Base-by-base conservation (phyloP, 2,888 invertebrate genomes). In the Ceratothoa steindachneri region DNA sequence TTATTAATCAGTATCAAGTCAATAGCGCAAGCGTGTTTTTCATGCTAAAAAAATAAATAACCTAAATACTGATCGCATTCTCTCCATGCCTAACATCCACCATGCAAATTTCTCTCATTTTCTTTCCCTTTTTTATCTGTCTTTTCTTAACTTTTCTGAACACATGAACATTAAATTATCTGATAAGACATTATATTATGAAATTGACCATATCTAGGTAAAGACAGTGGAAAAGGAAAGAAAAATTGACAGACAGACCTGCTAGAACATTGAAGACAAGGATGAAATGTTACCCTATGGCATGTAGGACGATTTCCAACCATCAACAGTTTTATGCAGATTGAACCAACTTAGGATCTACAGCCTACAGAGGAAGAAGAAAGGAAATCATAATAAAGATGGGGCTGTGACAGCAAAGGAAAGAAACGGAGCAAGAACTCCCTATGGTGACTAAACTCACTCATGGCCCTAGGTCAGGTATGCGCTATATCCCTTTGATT, bases 291-390 rank as follows among this genome's bases (percentile, higher is more conserved):
- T 74, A 74, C 74, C 74, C 70, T 74, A 71, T 74, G 70, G 31
- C n/a, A 19, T 29, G 27, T 51, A 67, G 51, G 72, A 75, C 69
- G 60, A 60, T 60, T 75, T 72, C 67, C 67, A 67, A 71, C 55
- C 76, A 72, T 69, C 69, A 65, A 68, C 68, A 64, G 67, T 67
- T 70, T 60, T 75, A 75, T 51, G 74, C 72, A 72, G 77, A 77
- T 75, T 75, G 74, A 70, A 78, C 78, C 73, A 78, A 73, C 69
- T 78, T 78, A 73, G 78, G 78, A 71, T 78, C 78, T 78, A 78
- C 78, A 71, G 78, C 78, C 78, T 78, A 78, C 75, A 73, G 72
- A 75, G 67, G 74, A 75, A 66, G 52, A 60, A 69, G 72, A 74
- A 65, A 66, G 71, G 68, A 69, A 53, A 41, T 70, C 24, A 60